Evolutionary conservation across 1,140 invertebrate genomes (phyloP).

Genomic region (Catajapyx aquilonaris): DNA sequence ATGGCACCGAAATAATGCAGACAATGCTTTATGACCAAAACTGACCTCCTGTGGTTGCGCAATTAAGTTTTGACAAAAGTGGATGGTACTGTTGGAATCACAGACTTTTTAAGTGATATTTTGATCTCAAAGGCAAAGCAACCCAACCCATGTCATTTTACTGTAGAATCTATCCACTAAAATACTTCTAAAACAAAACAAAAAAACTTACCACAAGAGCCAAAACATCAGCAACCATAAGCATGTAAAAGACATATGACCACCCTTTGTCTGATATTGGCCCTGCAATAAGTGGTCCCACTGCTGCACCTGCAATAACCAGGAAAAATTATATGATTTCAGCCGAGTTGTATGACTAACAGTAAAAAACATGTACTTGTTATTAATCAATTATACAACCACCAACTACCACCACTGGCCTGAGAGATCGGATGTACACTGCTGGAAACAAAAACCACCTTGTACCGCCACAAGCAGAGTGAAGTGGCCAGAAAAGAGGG

Average conservation of each 20-base stretch:
- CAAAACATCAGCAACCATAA: constrained; percentile 59
- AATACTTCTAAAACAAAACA: too few relatives aligned
- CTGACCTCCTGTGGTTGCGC: too few relatives aligned
- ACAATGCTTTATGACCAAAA: too few relatives aligned
- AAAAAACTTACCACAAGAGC: constrained; percentile 51
- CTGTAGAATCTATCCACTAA: too few relatives aligned
- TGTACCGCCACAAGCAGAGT: neutral
- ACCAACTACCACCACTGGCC: neutral
- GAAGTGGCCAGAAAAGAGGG: too few relatives aligned
- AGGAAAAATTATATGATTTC: neutral
- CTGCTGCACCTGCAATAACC: constrained; percentile 45
- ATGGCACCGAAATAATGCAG: too few relatives aligned
- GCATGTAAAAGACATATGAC: constrained; percentile 80
- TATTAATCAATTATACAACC: neutral
- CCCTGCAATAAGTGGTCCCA: constrained; percentile 78
- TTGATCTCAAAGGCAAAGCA: too few relatives aligned
- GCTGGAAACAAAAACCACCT: neutral
- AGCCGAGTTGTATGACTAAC: neutral
- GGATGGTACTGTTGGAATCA: too few relatives aligned
- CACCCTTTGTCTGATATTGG: constrained; percentile 48
- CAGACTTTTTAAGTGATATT: too few relatives aligned
- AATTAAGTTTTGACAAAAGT: too few relatives aligned
- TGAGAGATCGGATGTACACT: neutral
- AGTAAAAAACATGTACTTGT: neutral
- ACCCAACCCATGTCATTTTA: too few relatives aligned